These are phyloP conservation scores for Phania funesta DNA, from an alignment of 2,888 invertebrate species.

Conservation along the genomic window DNA sequence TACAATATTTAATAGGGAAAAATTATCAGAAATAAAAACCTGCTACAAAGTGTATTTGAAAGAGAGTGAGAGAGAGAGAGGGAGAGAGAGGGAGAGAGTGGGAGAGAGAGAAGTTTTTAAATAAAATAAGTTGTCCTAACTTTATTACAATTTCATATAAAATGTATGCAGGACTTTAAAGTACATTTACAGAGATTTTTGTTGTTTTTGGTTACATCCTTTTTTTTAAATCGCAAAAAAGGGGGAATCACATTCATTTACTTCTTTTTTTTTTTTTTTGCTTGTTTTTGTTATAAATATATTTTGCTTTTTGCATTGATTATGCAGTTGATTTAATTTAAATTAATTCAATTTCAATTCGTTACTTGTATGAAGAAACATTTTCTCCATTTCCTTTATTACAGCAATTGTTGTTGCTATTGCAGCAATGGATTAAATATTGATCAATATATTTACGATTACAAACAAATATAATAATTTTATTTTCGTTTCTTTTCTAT, in stretches of 20 bases:
- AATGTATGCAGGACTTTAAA: not conserved
- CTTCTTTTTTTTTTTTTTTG: not conserved
- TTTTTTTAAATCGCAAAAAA: not conserved
- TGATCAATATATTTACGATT: conserved; percentile 3
- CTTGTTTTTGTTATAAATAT: conserved; percentile 1
- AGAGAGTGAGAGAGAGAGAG: no score
- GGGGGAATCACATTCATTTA: conserved; percentile 46
- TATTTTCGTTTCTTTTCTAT: not conserved
- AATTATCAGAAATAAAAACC: not conserved
- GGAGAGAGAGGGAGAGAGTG: no score
- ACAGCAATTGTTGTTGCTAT: not conserved
- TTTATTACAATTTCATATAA: not conserved
- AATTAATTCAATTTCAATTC: conserved; percentile 54
- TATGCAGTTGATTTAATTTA: conserved; percentile 54
- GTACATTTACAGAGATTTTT: not conserved
- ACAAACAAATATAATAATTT: conserved; percentile 23
- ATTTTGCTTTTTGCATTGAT: conserved; percentile 41
- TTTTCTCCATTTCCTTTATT: not conserved
- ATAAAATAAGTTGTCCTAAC: not conserved
- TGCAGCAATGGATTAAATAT: conserved; percentile 35
- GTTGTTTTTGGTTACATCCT: conserved; percentile 13
- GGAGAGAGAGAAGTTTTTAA: no score
- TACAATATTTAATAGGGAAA: conserved; percentile 11
- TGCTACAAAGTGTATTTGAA: no score
- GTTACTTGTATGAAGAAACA: conserved; percentile 36